Evolutionary conservation across 30 jellyfish, hydroid and myxozoan species (phyloP).

Genomic region (Cassiopea xamachana): DNA sequence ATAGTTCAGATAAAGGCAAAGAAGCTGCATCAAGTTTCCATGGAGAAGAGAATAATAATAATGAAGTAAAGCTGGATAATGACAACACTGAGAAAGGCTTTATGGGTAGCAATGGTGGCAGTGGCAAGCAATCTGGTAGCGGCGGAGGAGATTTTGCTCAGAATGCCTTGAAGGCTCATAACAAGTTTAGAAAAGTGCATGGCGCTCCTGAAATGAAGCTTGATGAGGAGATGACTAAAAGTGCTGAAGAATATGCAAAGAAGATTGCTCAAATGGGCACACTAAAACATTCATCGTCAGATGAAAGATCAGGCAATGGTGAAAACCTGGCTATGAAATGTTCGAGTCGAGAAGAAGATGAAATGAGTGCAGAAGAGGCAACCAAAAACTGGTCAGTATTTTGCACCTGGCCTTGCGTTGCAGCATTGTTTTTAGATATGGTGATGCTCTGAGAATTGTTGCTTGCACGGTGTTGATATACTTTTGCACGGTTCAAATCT

Average conservation of each 20-base stretch:
- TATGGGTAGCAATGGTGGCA: slow-evolving; percentile 18
- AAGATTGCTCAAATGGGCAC: slow-evolving; percentile 71
- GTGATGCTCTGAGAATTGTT: no score
- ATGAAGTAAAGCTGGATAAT: neutral
- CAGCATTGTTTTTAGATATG: no score
- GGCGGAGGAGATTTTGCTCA: slow-evolving; percentile 36
- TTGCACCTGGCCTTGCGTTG: no score
- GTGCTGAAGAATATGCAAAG: slow-evolving; percentile 90
- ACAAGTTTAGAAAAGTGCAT: slow-evolving; percentile 83
- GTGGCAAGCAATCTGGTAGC: slow-evolving; percentile 26
- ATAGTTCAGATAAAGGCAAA: no score
- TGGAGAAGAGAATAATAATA: slow-evolving; percentile 22
- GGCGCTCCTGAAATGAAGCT: slow-evolving; percentile 80
- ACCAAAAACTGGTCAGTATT: slow-evolving; percentile 79
- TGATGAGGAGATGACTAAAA: slow-evolving; percentile 77
- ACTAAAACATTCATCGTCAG: slow-evolving; percentile 77
- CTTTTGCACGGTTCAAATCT: no score
- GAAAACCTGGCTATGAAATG: slow-evolving; percentile 95
- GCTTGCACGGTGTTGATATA: neutral
- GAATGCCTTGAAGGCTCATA: slow-evolving; percentile 76
- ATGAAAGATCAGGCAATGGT: slow-evolving; percentile 75
- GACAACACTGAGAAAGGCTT: neutral
- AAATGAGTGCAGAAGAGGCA: slow-evolving; percentile 92
- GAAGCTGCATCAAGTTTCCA: slow-evolving; percentile 30
- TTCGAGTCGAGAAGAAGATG: slow-evolving; percentile 58